Percentiles rank a stretch among this genome's conserved stretches.
phyloP scores from a whole-genome alignment of 2,797 vertebrate genomes.

The Pelochelys cantorii region DNA sequence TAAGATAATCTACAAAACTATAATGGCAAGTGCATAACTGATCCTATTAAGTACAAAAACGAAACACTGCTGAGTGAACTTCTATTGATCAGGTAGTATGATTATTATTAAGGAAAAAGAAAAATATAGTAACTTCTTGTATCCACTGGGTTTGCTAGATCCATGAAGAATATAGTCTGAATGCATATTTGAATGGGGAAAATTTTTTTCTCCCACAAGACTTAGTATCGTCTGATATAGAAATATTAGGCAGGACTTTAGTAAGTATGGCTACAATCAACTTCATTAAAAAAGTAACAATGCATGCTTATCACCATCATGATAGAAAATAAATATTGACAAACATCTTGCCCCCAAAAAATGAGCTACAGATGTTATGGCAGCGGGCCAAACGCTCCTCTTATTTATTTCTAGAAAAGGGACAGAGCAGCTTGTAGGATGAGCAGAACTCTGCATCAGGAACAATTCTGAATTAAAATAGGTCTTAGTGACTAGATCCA shows the following conservation, averaged over 20 bases:
- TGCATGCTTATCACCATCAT: background rate
- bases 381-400: background rate
- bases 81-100: background rate
- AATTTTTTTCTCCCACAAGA: conserved; percentile 63
- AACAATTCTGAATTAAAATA: background rate
- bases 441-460: background rate
- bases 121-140: background rate
- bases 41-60: background rate
- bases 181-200: background rate
- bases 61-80: background rate
- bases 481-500: background rate
- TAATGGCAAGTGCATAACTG: background rate
- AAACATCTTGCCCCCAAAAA: too few relatives aligned
- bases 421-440: background rate
- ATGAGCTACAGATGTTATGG: background rate
- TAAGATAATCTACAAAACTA: background rate
- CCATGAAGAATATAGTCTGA: background rate
- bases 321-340: background rate
- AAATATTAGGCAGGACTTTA: conserved; percentile 49
- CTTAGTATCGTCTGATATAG: conserved; percentile 35
- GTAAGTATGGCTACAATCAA: conserved; percentile 30
- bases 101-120: background rate
- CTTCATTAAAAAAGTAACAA: background rate
- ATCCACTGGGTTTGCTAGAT: background rate
- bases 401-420: background rate